phyloP scores from a whole-genome alignment of 2,797 vertebrate species.

The Melanotaenia maccullochi region DNA sequence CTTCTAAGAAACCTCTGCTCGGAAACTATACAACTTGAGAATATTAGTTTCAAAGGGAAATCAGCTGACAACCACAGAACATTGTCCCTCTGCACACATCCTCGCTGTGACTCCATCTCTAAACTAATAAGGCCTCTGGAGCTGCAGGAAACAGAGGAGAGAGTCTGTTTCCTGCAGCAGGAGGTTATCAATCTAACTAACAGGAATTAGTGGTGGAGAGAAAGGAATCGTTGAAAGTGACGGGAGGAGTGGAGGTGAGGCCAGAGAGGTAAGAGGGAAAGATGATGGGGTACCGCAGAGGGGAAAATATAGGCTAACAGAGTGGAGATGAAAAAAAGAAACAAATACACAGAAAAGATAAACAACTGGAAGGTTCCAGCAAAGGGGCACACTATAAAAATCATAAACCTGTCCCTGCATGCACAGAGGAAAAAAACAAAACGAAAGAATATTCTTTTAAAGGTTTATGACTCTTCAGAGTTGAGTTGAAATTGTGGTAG shows the following conservation, averaged over 20 bases:
- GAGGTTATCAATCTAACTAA: conserved; percentile 69
- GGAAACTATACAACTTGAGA: conserved; percentile 14
- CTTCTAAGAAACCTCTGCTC: conserved; percentile 21
- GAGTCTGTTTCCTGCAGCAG: conserved; percentile 67
- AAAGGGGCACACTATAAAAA: conserved; percentile 13
- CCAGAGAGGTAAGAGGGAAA: conserved; percentile 21
- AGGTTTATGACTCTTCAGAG: conserved; percentile 45
- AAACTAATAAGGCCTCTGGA: conserved; percentile 64
- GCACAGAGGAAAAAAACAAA: conserved; percentile 14
- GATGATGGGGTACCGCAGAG: conserved; percentile 16
- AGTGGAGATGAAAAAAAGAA: not conserved
- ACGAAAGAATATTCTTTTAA: conserved; percentile 6
- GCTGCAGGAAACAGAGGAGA: conserved; percentile 54
- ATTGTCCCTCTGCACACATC: conserved; percentile 2
- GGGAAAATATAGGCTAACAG: not conserved
- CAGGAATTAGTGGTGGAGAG: conserved; percentile 23
- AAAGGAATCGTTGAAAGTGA: conserved; percentile 9
- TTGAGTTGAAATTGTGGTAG: conserved; percentile 15
- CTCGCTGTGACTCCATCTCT: conserved; percentile 31
- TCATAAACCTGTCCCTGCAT: not conserved
- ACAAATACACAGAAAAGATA: conserved; percentile 13
- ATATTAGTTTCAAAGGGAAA: conserved; percentile 50
- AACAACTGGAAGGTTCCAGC: conserved; percentile 22
- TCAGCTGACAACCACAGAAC: conserved; percentile 49
- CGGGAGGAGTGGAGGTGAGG: conserved; percentile 25